These are phyloP conservation scores for Steinernema scapterisci DNA, from an alignment of 2,888 invertebrate genomes.

Conservation along the genomic window DNA sequence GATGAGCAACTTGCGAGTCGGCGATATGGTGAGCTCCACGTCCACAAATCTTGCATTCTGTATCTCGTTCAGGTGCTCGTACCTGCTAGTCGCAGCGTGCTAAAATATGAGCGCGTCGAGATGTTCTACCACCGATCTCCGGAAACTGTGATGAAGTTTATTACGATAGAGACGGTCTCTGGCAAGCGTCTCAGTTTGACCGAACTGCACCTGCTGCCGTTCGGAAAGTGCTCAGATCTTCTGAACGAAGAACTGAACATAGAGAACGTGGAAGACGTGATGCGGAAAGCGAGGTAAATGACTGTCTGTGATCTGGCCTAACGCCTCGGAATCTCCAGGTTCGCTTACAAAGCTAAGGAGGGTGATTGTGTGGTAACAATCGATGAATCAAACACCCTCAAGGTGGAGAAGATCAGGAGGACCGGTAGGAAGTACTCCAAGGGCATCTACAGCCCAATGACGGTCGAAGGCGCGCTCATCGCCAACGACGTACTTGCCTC, in stretches of 20 bases:
- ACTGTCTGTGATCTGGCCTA: not conserved
- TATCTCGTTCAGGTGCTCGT: conserved; percentile 52
- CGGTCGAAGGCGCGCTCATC: conserved; percentile 63
- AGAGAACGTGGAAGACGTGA: conserved; percentile 42
- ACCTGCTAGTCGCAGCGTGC: conserved; percentile 54
- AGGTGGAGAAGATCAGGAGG: conserved; percentile 39
- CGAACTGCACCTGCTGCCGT: conserved; percentile 60
- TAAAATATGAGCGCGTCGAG: conserved; percentile 63
- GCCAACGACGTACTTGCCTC: conserved; percentile 62
- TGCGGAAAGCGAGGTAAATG: conserved; percentile 42
- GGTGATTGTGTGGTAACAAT: conserved; percentile 63
- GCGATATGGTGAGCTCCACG: conserved; percentile 60
- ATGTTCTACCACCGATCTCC: conserved; percentile 66
- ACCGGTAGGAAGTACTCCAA: conserved; percentile 53
- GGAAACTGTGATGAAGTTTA: conserved; percentile 53
- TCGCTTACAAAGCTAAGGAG: conserved; percentile 49
- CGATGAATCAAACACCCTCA: conserved; percentile 35
- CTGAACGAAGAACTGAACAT: conserved; percentile 5
- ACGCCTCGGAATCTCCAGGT: conserved; percentile 36
- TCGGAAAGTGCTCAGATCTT: conserved; percentile 53
- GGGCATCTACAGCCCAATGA: conserved; percentile 67
- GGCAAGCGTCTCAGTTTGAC: conserved; percentile 59
- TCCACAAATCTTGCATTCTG: not conserved
- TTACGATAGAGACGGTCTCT: conserved; percentile 53
- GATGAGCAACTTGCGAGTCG: conserved; percentile 62